Evolutionary conservation across 1,140 invertebrate species (phyloP).

Genomic region (Phymorhynchus buccinoides): DNA sequence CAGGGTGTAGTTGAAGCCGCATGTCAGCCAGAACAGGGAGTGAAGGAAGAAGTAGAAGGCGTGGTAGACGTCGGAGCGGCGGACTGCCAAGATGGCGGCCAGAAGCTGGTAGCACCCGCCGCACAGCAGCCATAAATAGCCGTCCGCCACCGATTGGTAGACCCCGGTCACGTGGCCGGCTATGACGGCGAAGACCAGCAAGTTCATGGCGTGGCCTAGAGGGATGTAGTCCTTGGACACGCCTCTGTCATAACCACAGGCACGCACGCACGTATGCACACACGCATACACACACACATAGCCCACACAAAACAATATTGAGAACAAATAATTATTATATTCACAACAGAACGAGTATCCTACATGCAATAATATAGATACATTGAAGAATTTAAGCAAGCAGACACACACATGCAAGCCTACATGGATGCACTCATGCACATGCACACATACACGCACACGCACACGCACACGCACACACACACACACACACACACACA

Average conservation of each 20-base stretch:
- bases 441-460: no score
- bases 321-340: no score
- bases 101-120: conserved; percentile 55
- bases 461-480: background rate
- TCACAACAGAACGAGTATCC: no score
- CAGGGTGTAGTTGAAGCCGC: conserved; percentile 49
- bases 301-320: no score
- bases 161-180: conserved; percentile 53
- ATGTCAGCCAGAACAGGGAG: conserved; percentile 55
- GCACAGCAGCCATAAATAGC: conserved; percentile 55
- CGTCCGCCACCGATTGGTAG: conserved; percentile 30
- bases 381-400: no score
- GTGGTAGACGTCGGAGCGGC: conserved; percentile 46
- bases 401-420: no score
- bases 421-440: no score
- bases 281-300: background rate
- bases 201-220: conserved; percentile 55
- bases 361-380: no score
- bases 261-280: background rate
- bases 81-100: conserved; percentile 48
- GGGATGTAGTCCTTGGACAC: conserved; percentile 52
- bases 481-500: conserved; percentile 2
- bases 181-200: conserved; percentile 52
- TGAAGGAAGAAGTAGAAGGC: conserved; percentile 51
- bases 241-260: background rate